Evolutionary conservation across 2,113 vertebrate genomes (phyloP).

Genomic region (Lasiurus borealis): DNA sequence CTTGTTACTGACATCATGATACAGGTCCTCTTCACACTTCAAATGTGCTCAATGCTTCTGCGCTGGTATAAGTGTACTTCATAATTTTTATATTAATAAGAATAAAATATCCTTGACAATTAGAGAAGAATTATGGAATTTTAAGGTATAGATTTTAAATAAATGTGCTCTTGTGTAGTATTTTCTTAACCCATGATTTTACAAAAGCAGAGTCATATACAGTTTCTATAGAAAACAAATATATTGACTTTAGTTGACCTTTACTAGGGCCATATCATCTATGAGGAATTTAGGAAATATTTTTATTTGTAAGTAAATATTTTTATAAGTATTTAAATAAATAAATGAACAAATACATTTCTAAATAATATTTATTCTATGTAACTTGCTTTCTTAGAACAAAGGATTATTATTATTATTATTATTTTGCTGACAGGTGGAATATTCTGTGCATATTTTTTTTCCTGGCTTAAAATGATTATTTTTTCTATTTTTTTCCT

Average conservation of each 20-base stretch:
- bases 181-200: neutral
- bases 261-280: neutral
- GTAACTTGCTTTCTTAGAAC: no score
- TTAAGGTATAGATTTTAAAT: constrained; percentile 14
- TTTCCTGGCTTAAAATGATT: neutral
- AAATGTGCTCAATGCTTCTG: neutral
- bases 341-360: neutral
- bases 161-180: neutral
- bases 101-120: neutral
- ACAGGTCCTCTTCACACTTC: neutral
- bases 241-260: neutral
- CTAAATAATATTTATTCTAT: no score
- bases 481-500: neutral
- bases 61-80: neutral
- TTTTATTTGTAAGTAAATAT: neutral
- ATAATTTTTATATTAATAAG: neutral
- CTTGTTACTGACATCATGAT: neutral
- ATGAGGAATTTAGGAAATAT: neutral
- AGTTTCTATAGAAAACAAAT: neutral
- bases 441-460: neutral
- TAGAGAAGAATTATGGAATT: neutral
- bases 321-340: neutral
- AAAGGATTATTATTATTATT: neutral
- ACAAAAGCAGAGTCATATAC: neutral
- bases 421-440: neutral